Evolutionary conservation across 92 coral and sea anemone species (phyloP).

Genomic region (Metridium senile): DNA sequence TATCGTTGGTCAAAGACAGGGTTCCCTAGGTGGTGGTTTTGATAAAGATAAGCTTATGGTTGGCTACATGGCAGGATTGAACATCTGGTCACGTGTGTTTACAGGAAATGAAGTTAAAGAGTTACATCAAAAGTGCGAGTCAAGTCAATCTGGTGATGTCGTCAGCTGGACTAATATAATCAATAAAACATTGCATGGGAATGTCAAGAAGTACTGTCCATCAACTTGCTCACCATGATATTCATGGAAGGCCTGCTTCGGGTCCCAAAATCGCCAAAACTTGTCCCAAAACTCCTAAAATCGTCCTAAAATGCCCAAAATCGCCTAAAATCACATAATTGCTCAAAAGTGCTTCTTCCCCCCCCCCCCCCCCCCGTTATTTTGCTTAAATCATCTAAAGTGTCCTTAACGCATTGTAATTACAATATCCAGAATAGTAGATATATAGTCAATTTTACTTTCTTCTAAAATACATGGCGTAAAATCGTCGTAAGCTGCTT

Average conservation of each 20-base stretch:
- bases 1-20: constrained; percentile 15
- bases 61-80: constrained; percentile 16
- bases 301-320: too few species aligned
- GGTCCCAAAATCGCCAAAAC: too few species aligned
- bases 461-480: too few species aligned
- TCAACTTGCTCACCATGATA: constrained; percentile 6
- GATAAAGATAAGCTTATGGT: constrained; percentile 12
- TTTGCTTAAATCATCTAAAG: too few species aligned
- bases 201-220: constrained; percentile 11
- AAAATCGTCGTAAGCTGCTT: too few species aligned
- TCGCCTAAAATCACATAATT: too few species aligned
- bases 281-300: too few species aligned
- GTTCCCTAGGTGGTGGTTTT: neutral
- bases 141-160: constrained; percentile 14
- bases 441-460: too few species aligned
- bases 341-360: too few species aligned
- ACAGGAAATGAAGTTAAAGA: constrained; percentile 2
- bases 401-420: too few species aligned
- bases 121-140: neutral
- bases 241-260: neutral
- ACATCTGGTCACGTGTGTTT: constrained; percentile 30
- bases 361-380: too few species aligned
- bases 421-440: too few species aligned
- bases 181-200: neutral
- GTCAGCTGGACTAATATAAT: constrained; percentile 9